Evolutionary conservation across 2,113 vertebrate species (phyloP).

Genomic region (Cacatua alba): DNA sequence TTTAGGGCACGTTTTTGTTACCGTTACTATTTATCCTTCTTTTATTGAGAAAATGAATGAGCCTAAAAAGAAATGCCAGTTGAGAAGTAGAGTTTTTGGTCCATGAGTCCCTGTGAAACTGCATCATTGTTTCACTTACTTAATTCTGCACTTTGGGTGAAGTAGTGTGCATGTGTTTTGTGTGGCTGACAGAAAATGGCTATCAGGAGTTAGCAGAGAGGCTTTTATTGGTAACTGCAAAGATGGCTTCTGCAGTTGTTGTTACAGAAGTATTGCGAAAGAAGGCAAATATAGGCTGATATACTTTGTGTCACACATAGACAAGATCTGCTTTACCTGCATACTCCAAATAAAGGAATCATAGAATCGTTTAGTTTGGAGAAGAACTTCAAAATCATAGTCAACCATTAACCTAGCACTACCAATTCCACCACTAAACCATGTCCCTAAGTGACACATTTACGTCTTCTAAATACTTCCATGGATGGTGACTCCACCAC

Average conservation of each 20-base stretch:
- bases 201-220: background rate
- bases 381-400: background rate
- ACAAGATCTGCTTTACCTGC: background rate
- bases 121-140: background rate
- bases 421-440: background rate
- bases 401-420: background rate
- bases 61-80: background rate
- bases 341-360: background rate
- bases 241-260: background rate
- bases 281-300: background rate
- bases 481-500: background rate
- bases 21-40: background rate
- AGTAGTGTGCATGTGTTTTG: accelerated
- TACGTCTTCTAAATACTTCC: background rate
- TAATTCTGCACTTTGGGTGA: background rate
- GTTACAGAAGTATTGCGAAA: background rate
- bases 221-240: background rate
- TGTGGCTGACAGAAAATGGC: background rate
- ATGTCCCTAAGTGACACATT: background rate
- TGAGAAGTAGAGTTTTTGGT: background rate
- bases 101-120: background rate
- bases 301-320: background rate
- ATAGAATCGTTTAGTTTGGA: background rate
- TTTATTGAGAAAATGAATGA: background rate
- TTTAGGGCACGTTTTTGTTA: background rate